Evolutionary conservation across 1,140 invertebrate genomes (phyloP).

Genomic region (Harlomillsia oculata): DNA sequence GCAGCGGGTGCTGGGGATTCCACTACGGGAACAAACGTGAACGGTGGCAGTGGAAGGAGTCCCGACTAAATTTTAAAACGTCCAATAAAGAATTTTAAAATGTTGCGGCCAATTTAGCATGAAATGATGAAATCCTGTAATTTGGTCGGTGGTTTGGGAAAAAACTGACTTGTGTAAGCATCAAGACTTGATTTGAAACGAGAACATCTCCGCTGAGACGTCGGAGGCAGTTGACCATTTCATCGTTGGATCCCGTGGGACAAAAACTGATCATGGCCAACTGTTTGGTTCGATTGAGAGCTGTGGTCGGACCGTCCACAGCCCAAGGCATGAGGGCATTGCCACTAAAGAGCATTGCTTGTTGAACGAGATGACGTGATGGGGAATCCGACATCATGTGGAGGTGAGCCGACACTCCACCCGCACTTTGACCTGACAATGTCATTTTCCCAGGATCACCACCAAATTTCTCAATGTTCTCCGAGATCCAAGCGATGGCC

Average conservation of each 20-base stretch:
- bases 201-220: no score
- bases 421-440: conserved; percentile 1
- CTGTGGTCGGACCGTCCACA: not conserved
- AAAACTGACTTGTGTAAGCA: no score
- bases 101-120: no score
- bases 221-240: conserved; percentile 8
- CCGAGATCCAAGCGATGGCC: conserved; percentile 42
- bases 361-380: not conserved
- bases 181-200: no score
- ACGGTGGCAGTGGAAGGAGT: not conserved
- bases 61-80: not conserved
- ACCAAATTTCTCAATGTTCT: conserved; percentile 42
- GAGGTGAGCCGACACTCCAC: not conserved
- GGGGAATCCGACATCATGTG: conserved; percentile 1
- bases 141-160: no score
- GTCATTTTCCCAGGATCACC: conserved; percentile 37
- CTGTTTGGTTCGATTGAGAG: not conserved
- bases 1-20: conserved; percentile 9
- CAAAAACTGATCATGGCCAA: not conserved
- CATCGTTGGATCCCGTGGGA: not conserved
- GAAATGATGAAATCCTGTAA: no score
- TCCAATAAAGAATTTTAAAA: no score
- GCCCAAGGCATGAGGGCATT: conserved; percentile 11
- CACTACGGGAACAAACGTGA: conserved; percentile 6
- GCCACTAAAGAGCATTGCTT: conserved; percentile 9